A percentile compares a stretch with the other conserved stretches of the same genome.
phyloP scores from a whole-genome alignment of 1,140 invertebrate species.

The Cotesia typhae region DNA sequence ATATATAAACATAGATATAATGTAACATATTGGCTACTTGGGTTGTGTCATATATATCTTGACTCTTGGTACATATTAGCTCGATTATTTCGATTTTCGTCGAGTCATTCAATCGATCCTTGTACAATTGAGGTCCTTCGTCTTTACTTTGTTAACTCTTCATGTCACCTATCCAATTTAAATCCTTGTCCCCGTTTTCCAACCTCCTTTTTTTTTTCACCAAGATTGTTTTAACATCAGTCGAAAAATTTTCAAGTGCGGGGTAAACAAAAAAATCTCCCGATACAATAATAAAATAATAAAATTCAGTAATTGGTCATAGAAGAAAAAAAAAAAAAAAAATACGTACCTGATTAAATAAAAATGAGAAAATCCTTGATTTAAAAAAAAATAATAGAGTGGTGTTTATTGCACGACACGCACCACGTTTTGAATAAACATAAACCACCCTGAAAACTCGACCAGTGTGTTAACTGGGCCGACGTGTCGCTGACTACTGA shows the following conservation, averaged over 20 bases:
- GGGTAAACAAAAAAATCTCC: background rate
- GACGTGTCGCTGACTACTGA: constrained; percentile 56
- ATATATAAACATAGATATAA: no score
- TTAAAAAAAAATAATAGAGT: no score
- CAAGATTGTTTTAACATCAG: background rate
- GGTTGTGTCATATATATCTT: background rate
- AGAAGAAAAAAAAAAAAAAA: no score
- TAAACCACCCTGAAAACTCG: constrained; percentile 52
- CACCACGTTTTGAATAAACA: constrained; percentile 25
- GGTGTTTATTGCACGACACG: constrained; percentile 16
- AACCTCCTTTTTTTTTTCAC: background rate
- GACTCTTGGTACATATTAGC: background rate
- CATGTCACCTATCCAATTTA: constrained; percentile 12
- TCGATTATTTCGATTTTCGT: constrained; percentile 18
- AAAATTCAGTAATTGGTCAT: no score
- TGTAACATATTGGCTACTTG: no score
- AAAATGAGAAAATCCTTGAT: no score
- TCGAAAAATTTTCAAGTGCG: background rate
- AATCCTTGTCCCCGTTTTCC: background rate
- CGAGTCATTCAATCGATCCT: constrained; percentile 34
- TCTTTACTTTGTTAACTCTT: constrained; percentile 15
- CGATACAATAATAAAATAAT: no score
- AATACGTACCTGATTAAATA: no score
- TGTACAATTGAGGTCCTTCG: constrained; percentile 46
- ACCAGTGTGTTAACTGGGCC: constrained; percentile 56